Evolutionary conservation across 2,888 invertebrate species (phyloP), one percentile per base, ranked within the genome.

Genomic region (Cantharis rufa): DNA sequence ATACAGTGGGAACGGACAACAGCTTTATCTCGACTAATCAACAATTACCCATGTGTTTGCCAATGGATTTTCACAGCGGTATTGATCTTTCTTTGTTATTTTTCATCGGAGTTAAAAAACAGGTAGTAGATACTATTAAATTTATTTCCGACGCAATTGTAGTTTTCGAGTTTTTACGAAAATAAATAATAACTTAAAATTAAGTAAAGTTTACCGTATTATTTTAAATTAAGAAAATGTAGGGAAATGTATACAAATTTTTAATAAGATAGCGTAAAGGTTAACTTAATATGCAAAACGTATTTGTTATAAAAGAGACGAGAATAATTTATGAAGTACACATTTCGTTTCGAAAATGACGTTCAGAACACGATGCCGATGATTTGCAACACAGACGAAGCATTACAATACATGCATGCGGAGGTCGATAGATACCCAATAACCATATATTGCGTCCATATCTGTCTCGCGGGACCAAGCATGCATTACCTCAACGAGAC

Each of bases 391-490:
- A 81, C 81, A 84, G 82, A 83, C 82, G 81, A 76, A 79, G 81
- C 82, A 84, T 83, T 84, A 83, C 84, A 84, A 84, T 85, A 85
- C 84, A 83, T 84, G 83, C 81, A 84, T 83, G 84, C 79, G 80
- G 81, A 84, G 84, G 83, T 82, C 86, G 85, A 87, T 86, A 86
- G 84, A 85, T 85, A 86, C 84, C 85, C 86, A 86, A 87, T 86
- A 86, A 87, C 86, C 87, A 86, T 86, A 87, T 86, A 87, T 87
- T 84, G 85, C 83, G 84, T 80, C 83, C 84, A 84, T 86, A 86
- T 87, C 85, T 86, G 86, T 86, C 87, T 85, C 85, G 78, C 72
- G 86, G 85, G 86, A 83, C 82, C 81, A 77, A 74, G 82, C 83
- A 82, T 86, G 84, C 84, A 86, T 86, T 85, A 85, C 84, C 83